Evolutionary conservation across 2,888 invertebrate species (phyloP).

Genomic region (Brachypalpus laphriformis): DNA sequence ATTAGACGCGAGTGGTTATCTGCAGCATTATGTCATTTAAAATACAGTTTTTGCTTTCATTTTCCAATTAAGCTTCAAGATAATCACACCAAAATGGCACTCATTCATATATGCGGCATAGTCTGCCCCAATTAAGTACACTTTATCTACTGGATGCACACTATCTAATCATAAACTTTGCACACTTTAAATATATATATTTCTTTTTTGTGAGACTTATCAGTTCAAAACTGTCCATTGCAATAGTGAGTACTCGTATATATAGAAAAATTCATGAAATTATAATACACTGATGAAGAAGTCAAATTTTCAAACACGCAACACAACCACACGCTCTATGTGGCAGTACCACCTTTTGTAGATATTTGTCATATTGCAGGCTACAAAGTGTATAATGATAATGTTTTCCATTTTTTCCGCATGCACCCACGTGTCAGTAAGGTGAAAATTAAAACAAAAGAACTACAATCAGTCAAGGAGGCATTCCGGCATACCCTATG

Average conservation of each 20-base stretch:
- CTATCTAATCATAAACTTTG: conserved; percentile 46
- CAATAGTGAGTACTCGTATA: background rate
- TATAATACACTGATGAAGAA: conserved; percentile 4
- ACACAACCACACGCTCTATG: conserved; percentile 6
- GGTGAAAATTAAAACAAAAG: background rate
- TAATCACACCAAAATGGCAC: conserved; percentile 43
- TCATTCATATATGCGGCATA: background rate
- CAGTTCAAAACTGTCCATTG: conserved; percentile 31
- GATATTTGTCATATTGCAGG: background rate
- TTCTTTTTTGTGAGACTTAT: conserved; percentile 31
- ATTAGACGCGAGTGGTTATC: conserved; percentile 18
- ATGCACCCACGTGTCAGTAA: too few species aligned
- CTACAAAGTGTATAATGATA: conserved; percentile 14
- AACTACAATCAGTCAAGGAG: background rate
- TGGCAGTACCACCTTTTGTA: background rate
- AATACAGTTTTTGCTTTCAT: background rate
- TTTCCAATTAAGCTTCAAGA: conserved; percentile 4
- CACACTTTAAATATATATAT: background rate
- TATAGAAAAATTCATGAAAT: conserved; percentile 17
- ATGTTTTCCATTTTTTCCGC: conserved; percentile 6
- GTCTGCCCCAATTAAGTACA: background rate
- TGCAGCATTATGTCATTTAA: conserved; percentile 2
- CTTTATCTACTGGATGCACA: conserved; percentile 7
- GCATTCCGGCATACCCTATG: background rate
- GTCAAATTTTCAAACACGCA: conserved; percentile 31